phyloP scores from a whole-genome alignment of 2,888 invertebrate genomes.

The Drosophila differens region DNA sequence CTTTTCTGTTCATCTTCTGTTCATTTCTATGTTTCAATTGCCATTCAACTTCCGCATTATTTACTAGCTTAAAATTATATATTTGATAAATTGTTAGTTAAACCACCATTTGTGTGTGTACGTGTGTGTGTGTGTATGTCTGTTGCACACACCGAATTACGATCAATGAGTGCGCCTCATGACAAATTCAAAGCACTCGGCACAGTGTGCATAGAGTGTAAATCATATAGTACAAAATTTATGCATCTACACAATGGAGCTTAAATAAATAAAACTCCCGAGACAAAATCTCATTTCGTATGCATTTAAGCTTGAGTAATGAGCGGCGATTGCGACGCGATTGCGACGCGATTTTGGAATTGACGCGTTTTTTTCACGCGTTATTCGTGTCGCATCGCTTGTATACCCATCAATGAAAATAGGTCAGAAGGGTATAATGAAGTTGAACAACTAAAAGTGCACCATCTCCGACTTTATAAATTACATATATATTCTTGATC shows the following conservation, averaged over 20 bases:
- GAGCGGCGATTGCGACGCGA: slow-evolving; percentile 45
- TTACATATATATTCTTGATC: background rate
- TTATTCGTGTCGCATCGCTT: slow-evolving; percentile 23
- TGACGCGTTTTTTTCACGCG: slow-evolving; percentile 46
- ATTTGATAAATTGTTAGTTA: slow-evolving; percentile 4
- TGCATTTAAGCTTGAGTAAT: slow-evolving; percentile 79
- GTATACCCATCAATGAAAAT: background rate
- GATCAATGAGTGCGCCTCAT: slow-evolving; percentile 42
- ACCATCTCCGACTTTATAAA: background rate
- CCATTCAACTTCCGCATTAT: background rate
- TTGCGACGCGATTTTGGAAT: slow-evolving; percentile 31
- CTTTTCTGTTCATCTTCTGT: background rate
- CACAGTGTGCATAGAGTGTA: slow-evolving; percentile 52
- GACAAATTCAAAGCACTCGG: slow-evolving; percentile 55
- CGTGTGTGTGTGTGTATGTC: slow-evolving; percentile 10
- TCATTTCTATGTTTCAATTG: slow-evolving; percentile 7
- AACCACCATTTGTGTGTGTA: background rate
- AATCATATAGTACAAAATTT: slow-evolving; percentile 67
- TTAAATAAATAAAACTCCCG: slow-evolving; percentile 59
- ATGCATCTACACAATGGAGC: slow-evolving; percentile 46
- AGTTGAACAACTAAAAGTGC: background rate
- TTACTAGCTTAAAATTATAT: background rate
- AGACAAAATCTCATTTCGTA: slow-evolving; percentile 78
- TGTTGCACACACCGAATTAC: slow-evolving; percentile 19
- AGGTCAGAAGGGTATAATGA: background rate